Base-by-base conservation (phyloP, 2,888 invertebrate species). In the Conops quadrifasciatus region DNA sequence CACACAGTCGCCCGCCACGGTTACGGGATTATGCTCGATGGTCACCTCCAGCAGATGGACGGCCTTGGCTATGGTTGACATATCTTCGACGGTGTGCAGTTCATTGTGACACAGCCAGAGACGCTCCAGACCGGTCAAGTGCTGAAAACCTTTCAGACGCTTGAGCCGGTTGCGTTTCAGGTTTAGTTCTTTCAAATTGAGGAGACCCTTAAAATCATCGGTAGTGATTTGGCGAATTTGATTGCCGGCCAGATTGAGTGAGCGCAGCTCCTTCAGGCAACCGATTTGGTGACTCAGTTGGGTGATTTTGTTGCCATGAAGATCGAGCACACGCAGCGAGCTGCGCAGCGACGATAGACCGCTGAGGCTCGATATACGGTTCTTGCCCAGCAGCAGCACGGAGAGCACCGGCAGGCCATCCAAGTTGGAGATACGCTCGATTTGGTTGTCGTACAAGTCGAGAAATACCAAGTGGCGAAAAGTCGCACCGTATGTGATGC, bases 361-460 rank as follows among this genome's bases (percentile, higher is more conserved):
- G 0, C 79, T 75, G 4, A 86, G 83, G 64, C 86, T 86, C 36
- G 77, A 82, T 43, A 86, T 85, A 28, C 94, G 92, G 86, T 97
- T 97, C 87, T 97, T 97, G 1, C 97, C 97, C 83, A 97, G 89
- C 74, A 97, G 88, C 70, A 97, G 88, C 16, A 97, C 96, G 76
- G 96, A 88, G 66, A 97, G 88, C 80, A 92, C 93, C 74, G 91
- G 90, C 64, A 97, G 88, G 67, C 91, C 89, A 78, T 92, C 92
- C 72, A 97, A 87, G 70, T 91, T 93, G 71, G 91, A 90, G 73
- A 97, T 93, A 82, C 91, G 91, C 77, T 96, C 96, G 74, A 97
- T 91, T 85, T 96, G 95, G 87, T 97, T 97, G 86, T 97, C 95
- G 83, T 97, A 97, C 71, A 97, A 89, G 87, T 97, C 97, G 72